phyloP scores from a whole-genome alignment of 2,113 vertebrate species.

The Malurus elegans region DNA sequence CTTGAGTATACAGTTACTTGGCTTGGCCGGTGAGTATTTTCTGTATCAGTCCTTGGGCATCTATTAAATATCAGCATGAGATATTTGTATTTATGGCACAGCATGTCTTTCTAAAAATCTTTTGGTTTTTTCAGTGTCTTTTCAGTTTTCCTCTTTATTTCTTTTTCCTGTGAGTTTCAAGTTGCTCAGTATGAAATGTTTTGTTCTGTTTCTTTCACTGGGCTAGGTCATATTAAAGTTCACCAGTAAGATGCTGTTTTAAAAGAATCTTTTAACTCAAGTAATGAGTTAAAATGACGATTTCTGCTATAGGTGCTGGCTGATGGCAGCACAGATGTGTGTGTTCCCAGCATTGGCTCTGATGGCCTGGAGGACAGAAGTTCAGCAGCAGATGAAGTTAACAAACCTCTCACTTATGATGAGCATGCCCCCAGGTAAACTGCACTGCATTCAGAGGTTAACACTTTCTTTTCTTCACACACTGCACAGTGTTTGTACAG shows the following conservation, averaged over 20 bases:
- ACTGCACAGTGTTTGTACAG: neutral
- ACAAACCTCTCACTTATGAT: conserved; percentile 40
- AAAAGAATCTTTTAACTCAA: neutral
- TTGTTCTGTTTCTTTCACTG: neutral
- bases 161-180: neutral
- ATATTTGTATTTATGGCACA: neutral
- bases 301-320: conserved; percentile 79
- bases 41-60: neutral
- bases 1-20: neutral
- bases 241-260: neutral
- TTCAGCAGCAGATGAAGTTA: conserved; percentile 1
- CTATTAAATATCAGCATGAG: neutral
- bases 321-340: conserved; percentile 78
- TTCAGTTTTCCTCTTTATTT: neutral
- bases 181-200: neutral
- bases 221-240: neutral
- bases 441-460: neutral
- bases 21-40: neutral
- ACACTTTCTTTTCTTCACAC: neutral
- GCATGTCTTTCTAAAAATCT: neutral
- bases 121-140: neutral
- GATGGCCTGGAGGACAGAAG: conserved; percentile 3
- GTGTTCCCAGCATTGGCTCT: conserved; percentile 5
- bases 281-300: neutral
- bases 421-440: conserved; percentile 83